These are phyloP conservation scores for Ptychoptera contaminata DNA, from an alignment of 2,888 invertebrate species.

Conservation along the genomic window DNA sequence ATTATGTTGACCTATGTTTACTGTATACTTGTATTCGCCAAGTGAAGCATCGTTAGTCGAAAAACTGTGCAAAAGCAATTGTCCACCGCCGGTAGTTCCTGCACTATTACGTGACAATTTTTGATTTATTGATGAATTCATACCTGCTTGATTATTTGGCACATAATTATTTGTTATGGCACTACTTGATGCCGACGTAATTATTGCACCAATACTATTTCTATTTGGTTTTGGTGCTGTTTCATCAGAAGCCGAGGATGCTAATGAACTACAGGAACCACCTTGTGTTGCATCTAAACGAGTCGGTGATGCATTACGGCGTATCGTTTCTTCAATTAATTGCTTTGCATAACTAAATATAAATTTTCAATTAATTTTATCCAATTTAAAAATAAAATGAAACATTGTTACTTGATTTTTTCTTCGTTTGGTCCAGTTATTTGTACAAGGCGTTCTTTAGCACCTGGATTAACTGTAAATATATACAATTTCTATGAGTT, in stretches of 20 bases:
- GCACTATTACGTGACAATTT: constrained; percentile 3
- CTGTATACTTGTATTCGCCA: constrained; percentile 80
- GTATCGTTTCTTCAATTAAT: constrained; percentile 87
- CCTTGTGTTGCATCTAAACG: constrained; percentile 46
- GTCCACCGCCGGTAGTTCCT: constrained; percentile 5
- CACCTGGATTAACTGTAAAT: constrained; percentile 81
- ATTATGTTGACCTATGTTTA: constrained; percentile 65
- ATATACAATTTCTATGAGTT: constrained; percentile 7
- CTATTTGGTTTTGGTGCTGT: constrained; percentile 22
- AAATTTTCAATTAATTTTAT: constrained; percentile 5
- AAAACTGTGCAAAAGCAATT: constrained; percentile 53
- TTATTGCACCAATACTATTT: constrained; percentile 11
- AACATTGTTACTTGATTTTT: constrained; percentile 61
- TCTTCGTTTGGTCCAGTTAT: constrained; percentile 90
- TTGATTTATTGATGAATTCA: constrained; percentile 5
- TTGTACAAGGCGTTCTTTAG: constrained; percentile 88
- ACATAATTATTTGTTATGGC: constrained; percentile 10
- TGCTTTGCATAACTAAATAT: constrained; percentile 67
- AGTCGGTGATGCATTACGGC: constrained; percentile 86
- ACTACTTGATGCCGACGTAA: constrained; percentile 11
- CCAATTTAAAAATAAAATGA: constrained; percentile 6
- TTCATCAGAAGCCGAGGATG: constrained; percentile 50
- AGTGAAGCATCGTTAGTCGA: constrained; percentile 71
- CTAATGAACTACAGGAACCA: constrained; percentile 63
- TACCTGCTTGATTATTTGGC: constrained; percentile 1